These are phyloP conservation scores for Glareola pratincola DNA, from an alignment of 2,113 vertebrate species.

Conservation along the genomic window DNA sequence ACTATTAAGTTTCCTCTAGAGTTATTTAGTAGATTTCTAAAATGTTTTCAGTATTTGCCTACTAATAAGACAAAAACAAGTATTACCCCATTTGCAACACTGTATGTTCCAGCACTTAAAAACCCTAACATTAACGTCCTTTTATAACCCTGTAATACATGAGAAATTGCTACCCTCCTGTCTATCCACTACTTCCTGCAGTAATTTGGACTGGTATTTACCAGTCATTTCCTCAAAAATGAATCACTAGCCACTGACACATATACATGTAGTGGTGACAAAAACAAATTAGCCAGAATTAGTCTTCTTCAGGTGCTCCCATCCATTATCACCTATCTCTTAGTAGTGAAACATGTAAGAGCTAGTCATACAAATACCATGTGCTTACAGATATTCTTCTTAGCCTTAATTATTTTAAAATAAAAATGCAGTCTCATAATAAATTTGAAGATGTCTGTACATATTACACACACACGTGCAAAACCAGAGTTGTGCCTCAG, in stretches of 20 bases:
- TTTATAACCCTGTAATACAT: not conserved
- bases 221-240: not conserved
- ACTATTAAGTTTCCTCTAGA: not conserved
- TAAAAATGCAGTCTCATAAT: not conserved
- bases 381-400: not conserved
- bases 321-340: not conserved
- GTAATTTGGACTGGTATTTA: not conserved
- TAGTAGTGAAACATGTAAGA: not conserved
- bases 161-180: not conserved
- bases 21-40: not conserved
- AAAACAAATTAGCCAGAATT: not conserved
- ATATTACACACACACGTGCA: not conserved
- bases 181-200: not conserved
- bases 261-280: not conserved
- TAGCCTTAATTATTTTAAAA: not conserved
- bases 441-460: not conserved
- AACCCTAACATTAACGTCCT: not conserved
- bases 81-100: not conserved
- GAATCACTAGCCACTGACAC: not conserved
- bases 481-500: not conserved
- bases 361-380: not conserved
- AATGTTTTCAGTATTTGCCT: not conserved
- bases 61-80: not conserved
- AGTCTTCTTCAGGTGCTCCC: not conserved
- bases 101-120: not conserved